These are phyloP conservation scores for Patella ulyssiponensis DNA, from an alignment of 2,888 invertebrate species.

Conservation along the genomic window DNA sequence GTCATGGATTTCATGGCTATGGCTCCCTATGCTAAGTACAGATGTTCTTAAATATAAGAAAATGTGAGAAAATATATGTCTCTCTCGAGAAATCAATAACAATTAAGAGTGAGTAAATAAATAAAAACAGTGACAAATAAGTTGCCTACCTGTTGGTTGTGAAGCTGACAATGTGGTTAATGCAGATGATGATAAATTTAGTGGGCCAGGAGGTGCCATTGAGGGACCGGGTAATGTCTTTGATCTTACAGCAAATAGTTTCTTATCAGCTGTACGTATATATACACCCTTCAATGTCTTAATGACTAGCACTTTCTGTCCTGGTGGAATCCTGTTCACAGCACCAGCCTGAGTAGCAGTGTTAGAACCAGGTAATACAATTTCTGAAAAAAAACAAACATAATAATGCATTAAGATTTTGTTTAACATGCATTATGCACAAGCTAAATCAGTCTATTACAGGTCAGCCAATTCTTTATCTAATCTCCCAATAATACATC, in stretches of 20 bases:
- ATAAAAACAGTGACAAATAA: no score
- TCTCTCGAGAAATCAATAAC: no score
- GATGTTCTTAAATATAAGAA: no score
- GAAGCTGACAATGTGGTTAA: constrained; percentile 8
- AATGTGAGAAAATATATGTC: no score
- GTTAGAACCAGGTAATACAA: constrained; percentile 81
- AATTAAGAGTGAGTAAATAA: no score
- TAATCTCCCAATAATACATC: no score
- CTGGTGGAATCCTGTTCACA: constrained; percentile 85
- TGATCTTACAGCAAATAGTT: constrained; percentile 87
- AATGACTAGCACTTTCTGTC: constrained; percentile 93
- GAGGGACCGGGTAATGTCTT: constrained; percentile 33
- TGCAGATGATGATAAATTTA: neutral
- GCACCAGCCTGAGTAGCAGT: constrained; percentile 91
- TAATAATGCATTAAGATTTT: constrained; percentile 36
- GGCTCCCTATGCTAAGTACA: no score
- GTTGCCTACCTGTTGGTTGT: constrained; percentile 4
- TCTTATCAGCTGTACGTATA: constrained; percentile 93
- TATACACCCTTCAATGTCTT: constrained; percentile 97
- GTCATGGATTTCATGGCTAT: no score
- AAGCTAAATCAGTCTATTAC: no score
- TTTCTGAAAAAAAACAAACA: constrained; percentile 59
- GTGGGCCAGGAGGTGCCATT: constrained; percentile 11
- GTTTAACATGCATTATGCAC: no score
- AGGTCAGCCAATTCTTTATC: no score